Evolutionary conservation across 2,888 invertebrate genomes (phyloP).

Genomic region (Palloptera scutellata): DNA sequence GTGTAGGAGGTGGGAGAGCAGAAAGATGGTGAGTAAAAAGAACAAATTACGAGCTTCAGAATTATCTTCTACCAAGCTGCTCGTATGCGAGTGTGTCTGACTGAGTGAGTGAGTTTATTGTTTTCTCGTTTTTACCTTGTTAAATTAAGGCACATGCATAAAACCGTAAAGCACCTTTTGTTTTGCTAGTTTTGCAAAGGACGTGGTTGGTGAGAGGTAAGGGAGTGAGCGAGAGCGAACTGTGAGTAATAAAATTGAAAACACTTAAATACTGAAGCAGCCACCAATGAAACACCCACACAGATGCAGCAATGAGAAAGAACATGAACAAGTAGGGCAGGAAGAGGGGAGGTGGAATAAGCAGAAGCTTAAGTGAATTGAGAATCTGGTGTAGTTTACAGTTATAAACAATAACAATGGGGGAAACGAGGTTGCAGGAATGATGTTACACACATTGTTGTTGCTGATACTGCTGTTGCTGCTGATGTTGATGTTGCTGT

Average conservation of each 20-base stretch:
- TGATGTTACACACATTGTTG: slow-evolving; percentile 11
- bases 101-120: slow-evolving; percentile 46
- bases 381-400: slow-evolving; percentile 37
- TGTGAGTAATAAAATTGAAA: slow-evolving; percentile 57
- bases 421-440: slow-evolving; percentile 46
- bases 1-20: background rate
- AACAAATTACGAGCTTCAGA: background rate
- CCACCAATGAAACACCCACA: slow-evolving; percentile 37
- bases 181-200: background rate
- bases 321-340: too few species aligned
- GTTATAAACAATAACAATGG: slow-evolving; percentile 42
- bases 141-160: slow-evolving; percentile 61
- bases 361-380: slow-evolving; percentile 13
- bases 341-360: too few species aligned
- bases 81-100: background rate
- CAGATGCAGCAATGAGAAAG: slow-evolving; percentile 12
- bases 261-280: slow-evolving; percentile 46
- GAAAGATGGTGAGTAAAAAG: background rate
- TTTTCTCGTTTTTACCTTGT: slow-evolving; percentile 59
- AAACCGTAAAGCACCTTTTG: slow-evolving; percentile 23
- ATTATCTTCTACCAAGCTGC: background rate
- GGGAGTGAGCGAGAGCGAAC: slow-evolving; percentile 41
- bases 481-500: slow-evolving; percentile 26
- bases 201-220: slow-evolving; percentile 28
- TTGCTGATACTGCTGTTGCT: slow-evolving; percentile 24